Evolutionary conservation across 1,140 invertebrate species (phyloP), one percentile per base, ranked within the genome.

Genomic region (Dreissena rostriformis): DNA sequence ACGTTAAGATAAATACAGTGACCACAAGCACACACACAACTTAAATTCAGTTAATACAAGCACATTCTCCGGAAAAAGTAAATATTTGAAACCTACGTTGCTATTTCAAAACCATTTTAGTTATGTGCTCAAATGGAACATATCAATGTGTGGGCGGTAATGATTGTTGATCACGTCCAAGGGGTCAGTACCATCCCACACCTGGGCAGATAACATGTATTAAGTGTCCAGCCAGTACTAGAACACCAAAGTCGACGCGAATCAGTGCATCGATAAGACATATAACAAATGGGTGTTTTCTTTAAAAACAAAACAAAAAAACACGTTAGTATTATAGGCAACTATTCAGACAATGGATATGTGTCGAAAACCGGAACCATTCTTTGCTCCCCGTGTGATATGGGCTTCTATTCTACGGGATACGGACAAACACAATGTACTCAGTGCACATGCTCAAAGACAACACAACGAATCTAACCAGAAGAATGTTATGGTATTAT

Each of bases 121-220:
- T 67, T 57, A 57, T 61, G 17, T 80, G 78, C 28, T 19, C 67
- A 5, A 24, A 51, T 4, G 78, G 78, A 57, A 53, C 66, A 22
- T 72, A 29, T 28, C 72, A 63, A 52, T 26, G 71, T 61, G 51
- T 14, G 17, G 49, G 28, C 22, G 49, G 26, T 1, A 28, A 72
- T 17, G 15, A 24, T 7, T 80, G 78, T 72, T 0, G 19, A 15
- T 24, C 15, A n/a, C 71, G 78, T 67, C 26, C 67, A 14, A 51
- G 28, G 24, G 78, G 78, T 14, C 17, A 26, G 15, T 80, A 68
- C 53, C 78, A 72, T 61, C 67, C 53, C 12, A n/a, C n/a, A 8
- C 19, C n/a, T 7, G 53, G 52, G 6, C 24, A 68, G 22, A n/a
- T 28, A 61, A 12, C 4, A 17, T 80, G 78, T 80, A 19, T 71